phyloP scores from a whole-genome alignment of 2,797 vertebrate genomes.

The Spheniscus humboldti region DNA sequence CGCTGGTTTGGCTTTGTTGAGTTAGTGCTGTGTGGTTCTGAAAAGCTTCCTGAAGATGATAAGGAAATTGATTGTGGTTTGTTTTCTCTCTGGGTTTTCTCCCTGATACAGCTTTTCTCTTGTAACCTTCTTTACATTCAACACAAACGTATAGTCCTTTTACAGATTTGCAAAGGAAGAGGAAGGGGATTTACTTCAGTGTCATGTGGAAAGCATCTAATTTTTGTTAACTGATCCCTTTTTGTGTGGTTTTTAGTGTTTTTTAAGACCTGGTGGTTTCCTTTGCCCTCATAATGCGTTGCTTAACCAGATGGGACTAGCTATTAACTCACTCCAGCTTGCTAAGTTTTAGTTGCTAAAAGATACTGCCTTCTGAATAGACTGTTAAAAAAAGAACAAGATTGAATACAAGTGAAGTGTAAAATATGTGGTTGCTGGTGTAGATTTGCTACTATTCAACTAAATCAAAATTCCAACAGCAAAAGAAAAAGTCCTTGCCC shows the following conservation, averaged over 20 bases:
- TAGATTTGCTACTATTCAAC: not conserved
- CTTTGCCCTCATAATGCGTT: not conserved
- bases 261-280: not conserved
- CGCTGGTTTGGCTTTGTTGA: conserved; percentile 47
- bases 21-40: conserved; percentile 60
- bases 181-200: not conserved
- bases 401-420: not conserved
- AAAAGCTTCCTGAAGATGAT: not conserved
- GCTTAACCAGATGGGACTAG: not conserved
- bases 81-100: conserved; percentile 27
- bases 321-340: not conserved
- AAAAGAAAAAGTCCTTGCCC: not conserved
- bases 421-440: not conserved
- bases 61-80: conserved; percentile 12
- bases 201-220: not conserved
- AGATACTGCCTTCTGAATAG: not conserved
- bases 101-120: conserved; percentile 24
- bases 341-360: not conserved
- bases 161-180: not conserved
- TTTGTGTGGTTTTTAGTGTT: not conserved
- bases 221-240: not conserved
- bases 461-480: not conserved
- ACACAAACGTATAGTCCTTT: not conserved
- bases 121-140: conserved; percentile 60
- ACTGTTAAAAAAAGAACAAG: not conserved